Evolutionary conservation across 2,797 vertebrate genomes (phyloP).

Genomic region (Pangasius macronema): DNA sequence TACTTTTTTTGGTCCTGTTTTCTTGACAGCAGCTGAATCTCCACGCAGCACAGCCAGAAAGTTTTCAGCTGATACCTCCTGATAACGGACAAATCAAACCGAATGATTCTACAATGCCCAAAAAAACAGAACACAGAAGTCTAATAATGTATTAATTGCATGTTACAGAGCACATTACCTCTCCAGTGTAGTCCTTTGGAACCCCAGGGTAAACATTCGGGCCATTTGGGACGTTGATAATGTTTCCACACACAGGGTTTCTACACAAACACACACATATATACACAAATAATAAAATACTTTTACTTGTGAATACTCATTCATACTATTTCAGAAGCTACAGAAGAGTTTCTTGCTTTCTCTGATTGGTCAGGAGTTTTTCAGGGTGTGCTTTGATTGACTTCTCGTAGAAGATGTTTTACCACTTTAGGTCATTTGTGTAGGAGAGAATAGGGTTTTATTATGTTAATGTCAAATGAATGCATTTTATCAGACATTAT

Average conservation of each 20-base stretch:
- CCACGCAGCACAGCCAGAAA: constrained; percentile 34
- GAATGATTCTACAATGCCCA: neutral
- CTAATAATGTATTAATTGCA: neutral
- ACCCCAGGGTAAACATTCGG: constrained; percentile 39
- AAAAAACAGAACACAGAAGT: neutral
- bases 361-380: too few relatives aligned
- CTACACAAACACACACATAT: neutral
- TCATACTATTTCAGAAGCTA: neutral
- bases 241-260: constrained; percentile 17
- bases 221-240: constrained; percentile 13
- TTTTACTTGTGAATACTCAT: neutral
- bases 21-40: neutral
- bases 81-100: neutral
- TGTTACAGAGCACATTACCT: constrained; percentile 31
- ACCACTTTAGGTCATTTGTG: too few relatives aligned
- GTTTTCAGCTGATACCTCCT: constrained; percentile 39
- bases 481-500: too few relatives aligned
- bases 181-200: constrained; percentile 61
- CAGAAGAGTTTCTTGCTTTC: neutral
- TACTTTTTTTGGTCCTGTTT: constrained; percentile 19
- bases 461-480: too few relatives aligned
- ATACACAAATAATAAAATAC: neutral
- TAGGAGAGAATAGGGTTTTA: too few relatives aligned
- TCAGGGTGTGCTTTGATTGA: too few relatives aligned
- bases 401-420: too few relatives aligned